Evolutionary conservation across 2,888 invertebrate species (phyloP).

Genomic region (Acanthoscelides obtectus): DNA sequence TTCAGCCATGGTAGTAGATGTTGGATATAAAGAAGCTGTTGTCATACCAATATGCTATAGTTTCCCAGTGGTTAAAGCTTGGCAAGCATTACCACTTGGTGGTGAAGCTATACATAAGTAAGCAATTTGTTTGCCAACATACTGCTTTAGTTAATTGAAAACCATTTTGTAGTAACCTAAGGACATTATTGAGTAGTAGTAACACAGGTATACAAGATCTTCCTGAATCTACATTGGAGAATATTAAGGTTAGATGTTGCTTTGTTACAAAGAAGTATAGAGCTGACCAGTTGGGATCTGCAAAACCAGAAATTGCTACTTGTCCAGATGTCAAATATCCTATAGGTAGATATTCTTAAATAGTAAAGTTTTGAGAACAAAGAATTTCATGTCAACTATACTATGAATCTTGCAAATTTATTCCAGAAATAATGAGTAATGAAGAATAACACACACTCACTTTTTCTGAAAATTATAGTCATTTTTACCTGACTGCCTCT

Average conservation of each 20-base stretch:
- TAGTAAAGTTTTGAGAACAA: too few relatives aligned
- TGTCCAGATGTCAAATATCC: slow-evolving; percentile 65
- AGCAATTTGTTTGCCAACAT: too few relatives aligned
- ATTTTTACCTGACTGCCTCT: too few relatives aligned
- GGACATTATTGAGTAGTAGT: slow-evolving; percentile 46
- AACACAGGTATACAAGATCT: slow-evolving; percentile 50
- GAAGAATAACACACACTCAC: too few relatives aligned
- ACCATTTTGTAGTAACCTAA: slow-evolving; percentile 37
- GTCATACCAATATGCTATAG: slow-evolving; percentile 84
- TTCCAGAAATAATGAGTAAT: too few relatives aligned
- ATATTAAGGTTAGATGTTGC: slow-evolving; percentile 80
- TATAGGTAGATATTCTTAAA: slow-evolving; percentile 43
- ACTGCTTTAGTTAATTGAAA: background rate
- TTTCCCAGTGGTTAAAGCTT: slow-evolving; percentile 76
- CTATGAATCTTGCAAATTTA: too few relatives aligned
- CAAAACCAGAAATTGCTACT: slow-evolving; percentile 47
- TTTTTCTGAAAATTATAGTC: too few relatives aligned
- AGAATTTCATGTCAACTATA: too few relatives aligned
- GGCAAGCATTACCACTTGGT: slow-evolving; percentile 78
- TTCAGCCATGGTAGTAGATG: slow-evolving; percentile 79
- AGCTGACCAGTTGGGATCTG: slow-evolving; percentile 53
- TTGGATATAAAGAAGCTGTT: slow-evolving; percentile 81
- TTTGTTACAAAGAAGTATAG: slow-evolving; percentile 77
- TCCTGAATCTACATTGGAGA: slow-evolving; percentile 61
- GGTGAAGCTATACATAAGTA: slow-evolving; percentile 67